Evolutionary conservation across 2,797 vertebrate genomes (phyloP).

Genomic region (Rhyacichthys aspro): DNA sequence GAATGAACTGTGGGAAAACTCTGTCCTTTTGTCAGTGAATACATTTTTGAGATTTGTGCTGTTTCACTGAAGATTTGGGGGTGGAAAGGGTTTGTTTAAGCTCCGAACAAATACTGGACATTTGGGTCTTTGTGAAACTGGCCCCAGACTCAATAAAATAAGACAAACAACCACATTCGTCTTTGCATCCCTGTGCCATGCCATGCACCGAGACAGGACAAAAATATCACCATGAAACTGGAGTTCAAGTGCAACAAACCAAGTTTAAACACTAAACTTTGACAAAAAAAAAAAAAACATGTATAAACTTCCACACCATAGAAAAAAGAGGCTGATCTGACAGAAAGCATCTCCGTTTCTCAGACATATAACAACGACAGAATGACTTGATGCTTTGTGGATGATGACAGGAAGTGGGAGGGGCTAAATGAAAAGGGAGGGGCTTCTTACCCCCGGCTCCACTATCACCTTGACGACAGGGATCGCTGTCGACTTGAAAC

Average conservation of each 20-base stretch:
- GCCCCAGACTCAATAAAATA: not conserved
- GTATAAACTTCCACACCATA: slow-evolving; percentile 23
- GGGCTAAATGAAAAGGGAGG: slow-evolving; percentile 42
- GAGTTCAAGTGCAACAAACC: slow-evolving; percentile 47
- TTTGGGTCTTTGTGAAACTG: not conserved
- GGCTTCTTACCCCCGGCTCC: slow-evolving; percentile 80
- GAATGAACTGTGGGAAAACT: too few species aligned
- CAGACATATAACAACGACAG: slow-evolving; percentile 41
- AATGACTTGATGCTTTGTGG: slow-evolving; percentile 42
- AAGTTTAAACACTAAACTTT: slow-evolving; percentile 30
- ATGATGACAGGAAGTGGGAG: slow-evolving; percentile 47
- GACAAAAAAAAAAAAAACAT: slow-evolving; percentile 40
- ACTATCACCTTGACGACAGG: slow-evolving; percentile 79
- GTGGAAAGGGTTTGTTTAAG: not conserved
- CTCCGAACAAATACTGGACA: not conserved
- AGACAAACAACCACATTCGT: slow-evolving; percentile 11
- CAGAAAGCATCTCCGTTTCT: slow-evolving; percentile 42
- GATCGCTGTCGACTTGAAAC: slow-evolving; percentile 78
- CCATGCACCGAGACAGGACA: slow-evolving; percentile 47
- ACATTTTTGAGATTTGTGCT: too few species aligned
- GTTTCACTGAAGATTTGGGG: too few species aligned
- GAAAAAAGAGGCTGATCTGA: slow-evolving; percentile 24
- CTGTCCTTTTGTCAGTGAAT: too few species aligned
- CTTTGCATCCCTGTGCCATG: slow-evolving; percentile 40
- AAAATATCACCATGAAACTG: slow-evolving; percentile 15